A percentile compares a stretch with the other conserved stretches of the same genome.
phyloP scores from a whole-genome alignment of 1,140 invertebrate species.

The Elysia chlorotica region DNA sequence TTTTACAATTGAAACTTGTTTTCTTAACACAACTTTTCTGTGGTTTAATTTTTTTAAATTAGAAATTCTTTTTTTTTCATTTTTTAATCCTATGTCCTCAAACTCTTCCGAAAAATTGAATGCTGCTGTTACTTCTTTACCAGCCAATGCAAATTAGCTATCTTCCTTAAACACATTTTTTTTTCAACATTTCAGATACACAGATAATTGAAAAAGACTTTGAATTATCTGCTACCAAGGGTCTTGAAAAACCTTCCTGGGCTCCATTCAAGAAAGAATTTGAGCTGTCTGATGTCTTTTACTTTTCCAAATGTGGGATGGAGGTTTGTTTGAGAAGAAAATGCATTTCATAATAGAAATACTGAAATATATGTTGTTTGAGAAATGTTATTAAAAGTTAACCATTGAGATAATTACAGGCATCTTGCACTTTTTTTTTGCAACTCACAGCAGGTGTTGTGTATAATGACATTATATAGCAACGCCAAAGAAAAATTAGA shows the following conservation, averaged over 20 bases:
- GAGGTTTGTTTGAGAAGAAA: conserved; percentile 39
- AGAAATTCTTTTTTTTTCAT: not conserved
- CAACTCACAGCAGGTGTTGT: too few relatives aligned
- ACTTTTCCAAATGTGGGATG: conserved; percentile 59
- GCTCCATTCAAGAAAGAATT: conserved; percentile 47
- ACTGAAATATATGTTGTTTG: not conserved
- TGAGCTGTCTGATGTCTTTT: conserved; percentile 56
- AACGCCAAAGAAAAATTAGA: not conserved
- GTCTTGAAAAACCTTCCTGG: conserved; percentile 38
- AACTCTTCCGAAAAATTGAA: not conserved
- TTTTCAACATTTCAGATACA: conserved; percentile 1
- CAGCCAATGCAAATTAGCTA: not conserved
- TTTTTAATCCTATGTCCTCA: not conserved
- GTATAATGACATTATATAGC: not conserved
- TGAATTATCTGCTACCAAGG: conserved; percentile 35
- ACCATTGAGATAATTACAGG: not conserved
- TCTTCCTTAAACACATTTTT: too few relatives aligned
- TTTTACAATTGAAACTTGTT: too few relatives aligned
- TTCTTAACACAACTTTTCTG: not conserved
- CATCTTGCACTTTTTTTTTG: not conserved
- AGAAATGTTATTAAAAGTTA: not conserved
- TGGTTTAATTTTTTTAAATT: not conserved
- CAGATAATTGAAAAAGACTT: conserved; percentile 49
- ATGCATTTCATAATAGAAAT: not conserved
- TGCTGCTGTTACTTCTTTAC: not conserved